Evolutionary conservation across 2,113 vertebrate species (phyloP), one percentile per base, ranked within the genome.

Genomic region (Morone chrysops): DNA sequence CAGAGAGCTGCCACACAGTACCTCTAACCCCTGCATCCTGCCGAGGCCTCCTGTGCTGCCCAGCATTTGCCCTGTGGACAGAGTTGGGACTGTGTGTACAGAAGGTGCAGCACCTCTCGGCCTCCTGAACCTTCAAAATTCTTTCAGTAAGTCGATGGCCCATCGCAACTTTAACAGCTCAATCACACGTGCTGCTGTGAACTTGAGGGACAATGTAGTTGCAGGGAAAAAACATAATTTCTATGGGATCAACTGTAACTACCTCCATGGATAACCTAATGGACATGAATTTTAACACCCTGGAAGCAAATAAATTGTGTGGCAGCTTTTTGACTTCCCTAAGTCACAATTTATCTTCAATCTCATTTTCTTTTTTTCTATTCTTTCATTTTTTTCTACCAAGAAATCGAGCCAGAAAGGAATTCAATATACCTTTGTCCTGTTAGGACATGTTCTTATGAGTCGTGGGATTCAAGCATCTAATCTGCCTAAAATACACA

Each of bases 201-300:
- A 97, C 86, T 94, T 97, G 81, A 94, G 92, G 67, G 93, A 95
- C 66, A 96, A 95, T 12, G 62, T 85, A 7, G 60, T 66, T 75
- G 84, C 80, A 2, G 95, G 95, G 38, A 96, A 75, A 83, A 96
- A 86, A 83, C 94, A 96, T 20, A 81, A 87, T 31, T 97, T 96
- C 90, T 96, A 83, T 72, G 94, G 95, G 40, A 91, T 96, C 40
- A 93, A 96, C 89, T 91, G 84, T 57, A 93, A 94, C 92, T 95
- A 95, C 92, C 96, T 96, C 68, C 96, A 94, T 79, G 85, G 93
- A 60, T 92, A 43, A 86, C 12, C 10, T 43, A 9, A 18, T 25
- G 8, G 8, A 53, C 18, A 43, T 38, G 3, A 4, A 20, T 31
- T 22, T 5, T 25, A 18, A 41, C 31, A 48, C 11, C 25, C 7